A percentile compares a stretch with the other conserved stretches of the same genome.
These are phyloP conservation scores for Heteropelma amictum DNA, from an alignment of 2,888 invertebrate species.

Conservation along the genomic window DNA sequence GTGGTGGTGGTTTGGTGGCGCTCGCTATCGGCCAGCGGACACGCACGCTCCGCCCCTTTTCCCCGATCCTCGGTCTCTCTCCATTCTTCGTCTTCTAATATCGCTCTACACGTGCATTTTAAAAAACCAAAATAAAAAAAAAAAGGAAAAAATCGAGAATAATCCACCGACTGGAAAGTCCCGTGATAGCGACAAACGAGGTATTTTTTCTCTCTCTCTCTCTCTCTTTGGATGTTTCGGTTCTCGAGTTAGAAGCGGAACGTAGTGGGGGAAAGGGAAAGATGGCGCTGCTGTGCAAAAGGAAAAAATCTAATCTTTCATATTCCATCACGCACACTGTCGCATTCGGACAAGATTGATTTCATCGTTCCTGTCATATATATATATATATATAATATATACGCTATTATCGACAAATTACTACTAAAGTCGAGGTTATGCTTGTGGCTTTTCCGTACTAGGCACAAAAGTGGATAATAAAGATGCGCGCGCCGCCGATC, in stretches of 20 bases:
- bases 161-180: neutral
- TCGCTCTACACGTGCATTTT: neutral
- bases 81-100: neutral
- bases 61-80: neutral
- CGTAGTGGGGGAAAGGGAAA: neutral
- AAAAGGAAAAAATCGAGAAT: neutral
- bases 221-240: neutral
- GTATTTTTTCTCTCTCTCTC: neutral
- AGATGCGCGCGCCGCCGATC: no score
- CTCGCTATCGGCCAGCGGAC: conserved; percentile 33
- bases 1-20: conserved; percentile 10
- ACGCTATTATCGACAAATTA: no score
- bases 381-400: no score
- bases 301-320: no score
- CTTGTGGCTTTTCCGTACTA: no score
- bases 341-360: no score
- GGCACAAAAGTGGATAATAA: no score
- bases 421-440: no score
- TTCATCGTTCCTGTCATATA: no score
- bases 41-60: conserved; percentile 35
- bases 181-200: neutral
- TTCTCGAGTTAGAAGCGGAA: neutral
- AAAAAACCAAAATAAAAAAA: neutral
- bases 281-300: neutral
- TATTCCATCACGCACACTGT: no score